Percentiles rank a stretch among this genome's conserved stretches.
Evolutionary conservation across 2,888 invertebrate genomes (phyloP).

Genomic region (Alviniconcha strummeri): DNA sequence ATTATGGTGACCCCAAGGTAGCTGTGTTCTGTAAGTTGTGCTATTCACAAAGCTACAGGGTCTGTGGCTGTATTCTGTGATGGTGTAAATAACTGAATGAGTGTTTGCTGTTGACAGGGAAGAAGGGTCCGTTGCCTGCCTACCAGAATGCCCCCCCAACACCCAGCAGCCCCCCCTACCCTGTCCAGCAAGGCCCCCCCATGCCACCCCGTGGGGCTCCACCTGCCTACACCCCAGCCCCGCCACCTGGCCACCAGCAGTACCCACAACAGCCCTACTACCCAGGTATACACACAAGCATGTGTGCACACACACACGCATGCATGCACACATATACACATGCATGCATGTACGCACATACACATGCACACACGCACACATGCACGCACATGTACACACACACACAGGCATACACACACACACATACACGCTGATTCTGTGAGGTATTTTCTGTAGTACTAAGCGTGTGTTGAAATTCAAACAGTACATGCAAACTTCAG

Average conservation of each 20-base stretch:
- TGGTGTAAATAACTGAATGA: too few species aligned
- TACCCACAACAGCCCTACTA: constrained; percentile 21
- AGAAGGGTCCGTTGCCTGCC: constrained; percentile 14
- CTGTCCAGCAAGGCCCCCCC: constrained; percentile 31
- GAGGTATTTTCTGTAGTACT: too few species aligned
- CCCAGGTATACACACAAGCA: not conserved
- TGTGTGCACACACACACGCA: too few species aligned
- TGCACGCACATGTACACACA: not conserved
- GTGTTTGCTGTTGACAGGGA: not conserved
- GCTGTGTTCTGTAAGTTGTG: too few species aligned
- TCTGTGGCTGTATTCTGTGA: too few species aligned
- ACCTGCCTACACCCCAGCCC: constrained; percentile 9
- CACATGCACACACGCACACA: not conserved
- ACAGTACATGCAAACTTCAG: too few species aligned
- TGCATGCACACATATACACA: too few species aligned
- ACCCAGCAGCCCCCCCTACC: constrained; percentile 13
- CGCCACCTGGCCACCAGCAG: constrained; percentile 10
- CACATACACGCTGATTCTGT: not conserved
- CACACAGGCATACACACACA: not conserved
- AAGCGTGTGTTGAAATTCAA: too few species aligned
- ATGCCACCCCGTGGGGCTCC: constrained; percentile 13
- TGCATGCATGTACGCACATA: too few species aligned
- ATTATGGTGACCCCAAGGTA: too few species aligned
- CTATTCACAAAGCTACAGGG: too few species aligned
- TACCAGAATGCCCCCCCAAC: constrained; percentile 9